Conservation (phyloP, 1,140 invertebrate genomes). For the Eriocheir sinensis region DNA sequence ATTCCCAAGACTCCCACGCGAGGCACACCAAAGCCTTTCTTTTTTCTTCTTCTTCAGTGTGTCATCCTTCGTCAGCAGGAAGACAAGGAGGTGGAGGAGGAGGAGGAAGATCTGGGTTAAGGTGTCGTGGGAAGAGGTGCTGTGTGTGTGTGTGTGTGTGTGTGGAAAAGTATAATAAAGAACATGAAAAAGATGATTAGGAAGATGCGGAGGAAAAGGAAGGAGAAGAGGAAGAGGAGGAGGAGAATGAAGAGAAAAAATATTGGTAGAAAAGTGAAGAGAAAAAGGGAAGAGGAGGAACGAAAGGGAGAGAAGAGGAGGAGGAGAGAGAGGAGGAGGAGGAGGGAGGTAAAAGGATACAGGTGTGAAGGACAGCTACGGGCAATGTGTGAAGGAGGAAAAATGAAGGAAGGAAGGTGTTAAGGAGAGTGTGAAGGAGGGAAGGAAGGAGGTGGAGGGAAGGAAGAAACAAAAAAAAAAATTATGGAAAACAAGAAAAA, state of each 20-base stretch:
- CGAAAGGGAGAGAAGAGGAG: not conserved
- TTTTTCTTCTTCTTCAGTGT: not conserved
- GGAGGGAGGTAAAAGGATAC: not conserved
- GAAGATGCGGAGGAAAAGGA: not conserved
- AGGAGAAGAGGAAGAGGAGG: not conserved
- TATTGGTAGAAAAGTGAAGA: not conserved
- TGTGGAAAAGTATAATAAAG: not conserved
- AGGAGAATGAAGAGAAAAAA: not conserved
- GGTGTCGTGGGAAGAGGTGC: not conserved
- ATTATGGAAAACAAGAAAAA: not conserved
- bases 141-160: conserved; percentile 13
- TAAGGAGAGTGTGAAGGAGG: not conserved
- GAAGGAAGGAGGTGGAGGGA: not conserved
- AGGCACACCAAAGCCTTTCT: not conserved
- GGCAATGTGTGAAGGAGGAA: not conserved
- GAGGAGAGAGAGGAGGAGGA: not conserved
- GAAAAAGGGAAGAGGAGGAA: not conserved
- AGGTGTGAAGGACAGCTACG: not conserved
- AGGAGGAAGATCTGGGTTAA: not conserved
- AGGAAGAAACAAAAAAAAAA: not conserved
- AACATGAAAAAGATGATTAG: not conserved
- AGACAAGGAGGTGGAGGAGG: no score
- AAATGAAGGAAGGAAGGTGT: not conserved
- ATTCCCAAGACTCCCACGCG: not conserved
- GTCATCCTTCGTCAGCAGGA: no score